Base-by-base conservation (phyloP, 2,888 invertebrate genomes). In the Cosmorhoe ocellata region DNA sequence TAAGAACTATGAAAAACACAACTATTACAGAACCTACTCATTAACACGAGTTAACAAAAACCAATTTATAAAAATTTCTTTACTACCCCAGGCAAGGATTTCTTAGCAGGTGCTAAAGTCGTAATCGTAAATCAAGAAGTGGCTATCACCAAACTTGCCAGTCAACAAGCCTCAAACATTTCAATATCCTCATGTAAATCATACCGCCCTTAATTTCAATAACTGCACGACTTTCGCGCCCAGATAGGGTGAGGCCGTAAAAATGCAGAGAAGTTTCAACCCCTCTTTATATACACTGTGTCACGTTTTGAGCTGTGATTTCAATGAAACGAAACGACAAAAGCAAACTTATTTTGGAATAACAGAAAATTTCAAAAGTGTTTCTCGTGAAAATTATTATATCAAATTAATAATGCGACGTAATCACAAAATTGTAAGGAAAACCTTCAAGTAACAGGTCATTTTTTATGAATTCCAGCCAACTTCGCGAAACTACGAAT, bases 161-260 rank as follows among this genome's bases (percentile, higher is more conserved):
- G 43, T 40, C 41, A 42, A 32, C 24, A 38, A 40, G 38, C 44
- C 28, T 36, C 30, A 38, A 30, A 12, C 8, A 36, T 10, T 43
- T 44, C 39, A 43, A 31, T 32, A 36, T 38, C 38, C 45, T 18
- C 30, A 55, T 46, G 58, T 51, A 56, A 58, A 59, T 58, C 49
- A 49, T 46, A 28, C 32, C 47, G 22, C 41, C 60, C 56, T 26
- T 56, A 58, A 68, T 61, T 63, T 61, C 67, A 73, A 73, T 72
- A 71, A 67, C 65, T 76, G 76, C 74, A 71, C 58, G 61, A 59
- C 60, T 65, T 72, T 74, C 69, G 65, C 71, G 67, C 68, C 66
- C 38, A n/a, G 11, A 63, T 56, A 64, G 69, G 66, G 67, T 48
- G 80, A 76, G 72, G 61, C 73, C 76, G 59, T 78, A 79, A 75